Evolutionary conservation across 2,113 vertebrate species (phyloP), one percentile per base, ranked within the genome.

Genomic region (Hippocampus comes): DNA sequence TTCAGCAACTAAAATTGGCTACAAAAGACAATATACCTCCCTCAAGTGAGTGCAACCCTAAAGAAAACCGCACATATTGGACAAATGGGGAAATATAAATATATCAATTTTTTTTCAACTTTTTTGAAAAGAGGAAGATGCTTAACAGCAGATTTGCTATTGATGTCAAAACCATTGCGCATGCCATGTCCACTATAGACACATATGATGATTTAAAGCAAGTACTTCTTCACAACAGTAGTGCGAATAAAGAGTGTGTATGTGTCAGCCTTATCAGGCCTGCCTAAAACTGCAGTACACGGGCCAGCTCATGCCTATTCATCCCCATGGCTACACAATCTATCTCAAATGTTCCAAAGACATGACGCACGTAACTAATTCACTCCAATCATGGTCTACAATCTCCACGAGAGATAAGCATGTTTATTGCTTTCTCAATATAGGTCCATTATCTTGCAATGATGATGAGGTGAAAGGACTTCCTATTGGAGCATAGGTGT

Each of bases 391-490:
- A 57, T 51, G 57, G 17, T 42, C 64, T 49, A 55, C 14, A 23
- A 61, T 65, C 68, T 69, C 21, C 11, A 63, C 43, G 63, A 41
- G 60, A 73, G 82, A 80, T 78, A 78, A 80, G 75, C 69, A 25
- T 77, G 79, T 79, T 81, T 81, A 83, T 66, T 41, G 78, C 79
- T 61, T 67, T 77, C 43, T 77, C 34, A 43, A 71, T 81, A 75
- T 25, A 38, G 74, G 43, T 5, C 17, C 63, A 71, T 82, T 82
- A 77, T 82, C 48, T 68, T 9, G 53, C 21, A n/a, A n/a, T 9
- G 21, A 55, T 21, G 21, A 55, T n/a, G 53, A 55, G 53, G 21
- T 55, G 53, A n/a, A n/a, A 55, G 53, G 53, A 55, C 20, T 55
- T 10, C 20, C 53, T 17, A 6, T 53, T 53, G 51, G 51, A 53